A percentile compares a stretch with the other conserved stretches of the same genome.
phyloP scores from a whole-genome alignment of 2,113 vertebrate genomes.

The Helogale parvula region DNA sequence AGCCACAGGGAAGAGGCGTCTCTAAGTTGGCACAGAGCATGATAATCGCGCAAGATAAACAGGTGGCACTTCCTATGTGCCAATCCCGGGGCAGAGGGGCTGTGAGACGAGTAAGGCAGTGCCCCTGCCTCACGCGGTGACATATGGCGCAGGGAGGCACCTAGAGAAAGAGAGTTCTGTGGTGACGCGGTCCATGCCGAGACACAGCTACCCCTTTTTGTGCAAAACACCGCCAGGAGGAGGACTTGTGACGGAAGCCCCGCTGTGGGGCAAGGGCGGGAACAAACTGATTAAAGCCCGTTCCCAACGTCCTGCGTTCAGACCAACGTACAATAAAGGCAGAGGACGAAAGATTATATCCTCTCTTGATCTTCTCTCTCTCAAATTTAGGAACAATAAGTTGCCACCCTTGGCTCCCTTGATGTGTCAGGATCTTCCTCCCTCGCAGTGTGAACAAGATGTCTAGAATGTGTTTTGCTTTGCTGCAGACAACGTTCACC shows the following conservation, averaged over 20 bases:
- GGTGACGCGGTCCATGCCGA: neutral
- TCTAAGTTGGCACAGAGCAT: neutral
- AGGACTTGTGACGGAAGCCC: neutral
- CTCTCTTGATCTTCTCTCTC: neutral
- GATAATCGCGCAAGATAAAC: neutral
- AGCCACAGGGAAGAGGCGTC: neutral
- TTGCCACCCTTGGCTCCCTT: neutral
- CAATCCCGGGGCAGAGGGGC: neutral
- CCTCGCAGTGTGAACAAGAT: neutral
- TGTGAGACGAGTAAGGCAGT: neutral
- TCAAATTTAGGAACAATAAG: neutral
- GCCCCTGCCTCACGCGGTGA: neutral
- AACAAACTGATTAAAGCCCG: neutral
- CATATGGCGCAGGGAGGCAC: neutral
- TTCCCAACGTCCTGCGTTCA: neutral
- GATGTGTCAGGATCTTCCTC: neutral
- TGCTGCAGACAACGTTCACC: neutral
- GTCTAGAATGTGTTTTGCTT: neutral
- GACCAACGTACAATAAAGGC: neutral
- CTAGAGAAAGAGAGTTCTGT: fast-evolving
- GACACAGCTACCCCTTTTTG: neutral
- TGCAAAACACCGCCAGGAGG: neutral
- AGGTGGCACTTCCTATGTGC: neutral
- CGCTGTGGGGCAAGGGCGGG: neutral
- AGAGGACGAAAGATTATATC: neutral